These are phyloP conservation scores for Nyctibius grandis DNA, from an alignment of 2,797 vertebrate species.

Conservation along the genomic window DNA sequence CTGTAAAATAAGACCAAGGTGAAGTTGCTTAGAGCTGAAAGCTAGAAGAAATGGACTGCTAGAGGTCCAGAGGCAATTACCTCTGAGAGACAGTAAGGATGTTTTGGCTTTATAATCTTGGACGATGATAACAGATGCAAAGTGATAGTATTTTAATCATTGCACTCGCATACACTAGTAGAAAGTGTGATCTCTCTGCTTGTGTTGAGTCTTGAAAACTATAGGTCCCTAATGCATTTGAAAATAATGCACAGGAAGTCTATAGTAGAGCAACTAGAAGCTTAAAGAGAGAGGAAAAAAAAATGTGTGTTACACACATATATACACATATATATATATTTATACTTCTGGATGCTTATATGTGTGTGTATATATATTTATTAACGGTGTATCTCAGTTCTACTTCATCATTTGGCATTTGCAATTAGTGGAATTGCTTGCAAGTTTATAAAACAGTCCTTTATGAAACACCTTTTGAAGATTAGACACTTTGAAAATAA, in stretches of 20 bases:
- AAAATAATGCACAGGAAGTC: background rate
- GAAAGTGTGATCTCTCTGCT: background rate
- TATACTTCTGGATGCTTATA: background rate
- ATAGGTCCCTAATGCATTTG: background rate
- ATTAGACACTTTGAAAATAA: background rate
- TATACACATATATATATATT: background rate
- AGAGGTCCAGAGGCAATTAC: background rate
- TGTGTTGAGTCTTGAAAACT: background rate
- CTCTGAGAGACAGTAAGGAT: background rate
- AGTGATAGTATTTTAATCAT: background rate
- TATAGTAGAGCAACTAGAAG: background rate
- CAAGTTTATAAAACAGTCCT: background rate
- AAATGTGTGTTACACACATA: background rate
- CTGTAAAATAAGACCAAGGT: background rate
- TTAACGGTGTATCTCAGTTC: background rate
- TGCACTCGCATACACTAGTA: background rate
- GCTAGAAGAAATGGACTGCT: background rate
- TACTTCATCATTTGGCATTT: background rate
- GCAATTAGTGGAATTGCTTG: background rate
- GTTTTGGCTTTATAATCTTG: background rate
- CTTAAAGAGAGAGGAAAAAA: background rate
- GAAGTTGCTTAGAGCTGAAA: background rate
- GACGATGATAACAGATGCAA: background rate
- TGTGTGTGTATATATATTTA: background rate
- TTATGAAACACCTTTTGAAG: background rate